Evolutionary conservation across 2,888 invertebrate genomes (phyloP).

Genomic region (Hermaeophaga mercurialis): DNA sequence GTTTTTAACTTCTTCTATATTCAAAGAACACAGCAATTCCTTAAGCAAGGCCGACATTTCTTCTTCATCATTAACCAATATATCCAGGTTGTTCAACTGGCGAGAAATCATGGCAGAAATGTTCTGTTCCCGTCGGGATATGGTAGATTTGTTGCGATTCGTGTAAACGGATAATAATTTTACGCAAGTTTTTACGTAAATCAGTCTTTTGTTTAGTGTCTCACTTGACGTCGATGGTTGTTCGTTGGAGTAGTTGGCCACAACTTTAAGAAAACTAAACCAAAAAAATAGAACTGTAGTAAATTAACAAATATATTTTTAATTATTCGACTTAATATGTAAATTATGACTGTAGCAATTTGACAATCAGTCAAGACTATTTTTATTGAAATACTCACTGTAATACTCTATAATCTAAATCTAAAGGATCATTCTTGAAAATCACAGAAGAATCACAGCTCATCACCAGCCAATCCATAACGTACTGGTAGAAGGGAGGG

Average conservation of each 20-base stretch:
- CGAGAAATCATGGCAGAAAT: conserved; percentile 58
- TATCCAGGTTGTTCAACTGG: conserved; percentile 63
- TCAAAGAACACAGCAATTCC: conserved; percentile 58
- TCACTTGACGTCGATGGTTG: conserved; percentile 56
- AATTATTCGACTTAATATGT: too few relatives aligned
- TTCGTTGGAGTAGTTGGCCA: conserved; percentile 62
- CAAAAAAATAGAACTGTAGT: not conserved
- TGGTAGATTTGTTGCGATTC: conserved; percentile 60
- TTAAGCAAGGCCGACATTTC: conserved; percentile 61
- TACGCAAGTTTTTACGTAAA: conserved; percentile 65
- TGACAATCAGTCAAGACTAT: not conserved
- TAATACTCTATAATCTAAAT: conserved; percentile 65
- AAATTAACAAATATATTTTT: too few relatives aligned
- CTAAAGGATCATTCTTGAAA: conserved; percentile 61
- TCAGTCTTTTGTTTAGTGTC: conserved; percentile 61
- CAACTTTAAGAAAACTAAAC: conserved; percentile 65
- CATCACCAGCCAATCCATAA: conserved; percentile 76
- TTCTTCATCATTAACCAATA: conserved; percentile 54
- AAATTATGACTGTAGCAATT: too few relatives aligned
- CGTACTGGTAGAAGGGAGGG: conserved; percentile 65
- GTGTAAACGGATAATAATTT: conserved; percentile 64
- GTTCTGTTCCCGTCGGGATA: conserved; percentile 59
- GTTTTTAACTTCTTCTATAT: conserved; percentile 50
- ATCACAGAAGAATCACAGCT: conserved; percentile 73
- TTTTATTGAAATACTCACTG: conserved; percentile 64